Percentiles rank a stretch among this genome's conserved stretches.
phyloP scores from a whole-genome alignment of 1,140 invertebrate genomes.

The Ceratina calcarata region DNA sequence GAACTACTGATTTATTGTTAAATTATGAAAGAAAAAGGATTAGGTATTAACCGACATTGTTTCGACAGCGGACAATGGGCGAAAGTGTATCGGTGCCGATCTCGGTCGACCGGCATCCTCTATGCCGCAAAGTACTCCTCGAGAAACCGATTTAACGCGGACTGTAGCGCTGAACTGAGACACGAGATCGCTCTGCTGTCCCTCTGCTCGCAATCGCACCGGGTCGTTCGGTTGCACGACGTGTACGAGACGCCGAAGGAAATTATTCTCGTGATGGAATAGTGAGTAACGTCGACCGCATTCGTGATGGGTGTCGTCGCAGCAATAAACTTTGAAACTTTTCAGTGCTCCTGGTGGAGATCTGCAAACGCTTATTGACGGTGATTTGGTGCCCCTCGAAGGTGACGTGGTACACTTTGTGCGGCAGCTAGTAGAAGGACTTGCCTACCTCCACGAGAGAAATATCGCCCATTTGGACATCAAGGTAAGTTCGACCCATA shows the following conservation, averaged over 20 bases:
- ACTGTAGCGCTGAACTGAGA: slow-evolving; percentile 84
- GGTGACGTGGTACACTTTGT: slow-evolving; percentile 85
- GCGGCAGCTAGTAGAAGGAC: slow-evolving; percentile 86
- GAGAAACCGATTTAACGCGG: slow-evolving; percentile 83
- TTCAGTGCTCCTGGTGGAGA: slow-evolving; percentile 88
- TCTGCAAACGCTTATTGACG: slow-evolving; percentile 88
- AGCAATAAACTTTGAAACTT: slow-evolving; percentile 46
- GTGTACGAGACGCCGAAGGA: slow-evolving; percentile 87
- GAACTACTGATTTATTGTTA: neutral
- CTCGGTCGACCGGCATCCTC: slow-evolving; percentile 82
- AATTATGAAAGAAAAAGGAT: neutral
- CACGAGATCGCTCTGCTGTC: slow-evolving; percentile 87
- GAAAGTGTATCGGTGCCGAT: slow-evolving; percentile 85
- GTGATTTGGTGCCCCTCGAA: slow-evolving; percentile 87
- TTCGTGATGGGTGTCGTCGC: neutral
- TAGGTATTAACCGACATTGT: neutral
- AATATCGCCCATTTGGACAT: slow-evolving; percentile 91
- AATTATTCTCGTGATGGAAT: slow-evolving; percentile 88
- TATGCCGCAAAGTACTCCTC: slow-evolving; percentile 90
- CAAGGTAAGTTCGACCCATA: slow-evolving; percentile 84
- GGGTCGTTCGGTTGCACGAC: slow-evolving; percentile 86
- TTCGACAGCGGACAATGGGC: slow-evolving; percentile 88
- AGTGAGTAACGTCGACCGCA: slow-evolving; percentile 78
- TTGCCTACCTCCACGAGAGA: slow-evolving; percentile 86
- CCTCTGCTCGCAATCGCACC: slow-evolving; percentile 82